These are phyloP conservation scores for Phrynocephalus versicolor DNA, from an alignment of 2,113 vertebrate genomes.

Conservation along the genomic window DNA sequence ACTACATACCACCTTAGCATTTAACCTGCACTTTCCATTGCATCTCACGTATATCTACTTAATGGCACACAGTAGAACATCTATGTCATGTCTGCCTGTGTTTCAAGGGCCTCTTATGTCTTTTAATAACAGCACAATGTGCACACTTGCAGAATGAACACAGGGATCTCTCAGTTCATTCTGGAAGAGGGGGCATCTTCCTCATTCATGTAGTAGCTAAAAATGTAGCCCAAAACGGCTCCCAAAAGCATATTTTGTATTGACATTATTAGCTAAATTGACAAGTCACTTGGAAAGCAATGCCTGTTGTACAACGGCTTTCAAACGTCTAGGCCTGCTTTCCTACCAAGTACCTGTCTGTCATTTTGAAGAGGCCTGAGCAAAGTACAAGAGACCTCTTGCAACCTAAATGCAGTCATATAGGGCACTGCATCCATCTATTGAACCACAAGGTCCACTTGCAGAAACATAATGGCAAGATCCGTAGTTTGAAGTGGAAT, in stretches of 20 bases:
- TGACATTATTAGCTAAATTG: background rate
- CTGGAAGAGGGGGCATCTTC: no score
- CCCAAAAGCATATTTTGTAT: background rate
- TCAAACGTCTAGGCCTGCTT: background rate
- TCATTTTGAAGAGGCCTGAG: background rate
- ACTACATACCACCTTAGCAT: no score
- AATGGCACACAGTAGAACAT: background rate
- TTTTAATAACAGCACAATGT: background rate
- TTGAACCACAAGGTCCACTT: background rate
- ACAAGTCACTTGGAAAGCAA: background rate
- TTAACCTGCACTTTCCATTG: background rate
- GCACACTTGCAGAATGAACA: background rate
- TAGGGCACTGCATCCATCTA: background rate
- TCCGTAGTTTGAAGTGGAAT: background rate
- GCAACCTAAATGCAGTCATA: background rate
- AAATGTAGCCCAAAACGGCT: background rate
- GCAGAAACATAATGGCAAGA: background rate
- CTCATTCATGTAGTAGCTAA: no score
- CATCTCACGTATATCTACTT: background rate
- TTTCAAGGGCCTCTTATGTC: no score
- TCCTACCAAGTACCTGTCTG: background rate
- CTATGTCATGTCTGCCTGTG: no score
- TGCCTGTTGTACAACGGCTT: background rate
- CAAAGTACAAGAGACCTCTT: constrained; percentile 12
- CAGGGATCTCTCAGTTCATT: background rate